Evolutionary conservation across 1,140 invertebrate species (phyloP), one percentile per base, ranked within the genome.

Genomic region (Ips typographus): DNA sequence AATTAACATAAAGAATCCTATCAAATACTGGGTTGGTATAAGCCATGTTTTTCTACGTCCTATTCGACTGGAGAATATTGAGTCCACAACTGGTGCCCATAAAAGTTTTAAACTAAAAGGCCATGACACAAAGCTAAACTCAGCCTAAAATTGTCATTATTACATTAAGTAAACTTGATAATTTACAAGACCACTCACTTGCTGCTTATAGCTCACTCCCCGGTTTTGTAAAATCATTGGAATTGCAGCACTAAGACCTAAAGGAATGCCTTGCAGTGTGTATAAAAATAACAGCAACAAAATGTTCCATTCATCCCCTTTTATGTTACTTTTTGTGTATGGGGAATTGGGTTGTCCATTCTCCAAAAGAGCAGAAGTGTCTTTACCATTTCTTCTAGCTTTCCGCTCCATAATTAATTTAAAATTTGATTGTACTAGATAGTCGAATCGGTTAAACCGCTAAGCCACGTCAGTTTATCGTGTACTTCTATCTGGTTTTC

Each of bases 81-180:
- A 92, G 82, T 99, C 98, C 1, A 99, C 96, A 75, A 99, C 87
- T 1, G 98, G 98, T 2, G 98, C 98, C 98, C 98, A 99, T 52
- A 99, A 78, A 40, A 99, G 81, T 83, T 99, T 99, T 22, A 99
- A 83, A 80, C 94, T 96, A 78, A 98, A 99, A 1, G 98, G 98
- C 98, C 98, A 99, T 74, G 90, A 90, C 0, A 95, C 95, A 78
- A 99, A 96, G 83, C 95, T 98, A 80, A 99, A 99, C 79, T 97
- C 89, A n/a, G 98, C 98, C 89, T 99, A 85, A 87, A 51, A 41
- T 44, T 43, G 7, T 40, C 38, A 8, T 71, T 53, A 37, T 60
- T 41, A 59, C 6, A 56, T 52, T n/a, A 40, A 65, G 36, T 61
- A 71, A 49, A 49, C 1, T 49, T 1, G 6, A 3, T 3, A 3